Conservation (phyloP, 2,797 vertebrate species). For the Malacoctenus gilli region DNA sequence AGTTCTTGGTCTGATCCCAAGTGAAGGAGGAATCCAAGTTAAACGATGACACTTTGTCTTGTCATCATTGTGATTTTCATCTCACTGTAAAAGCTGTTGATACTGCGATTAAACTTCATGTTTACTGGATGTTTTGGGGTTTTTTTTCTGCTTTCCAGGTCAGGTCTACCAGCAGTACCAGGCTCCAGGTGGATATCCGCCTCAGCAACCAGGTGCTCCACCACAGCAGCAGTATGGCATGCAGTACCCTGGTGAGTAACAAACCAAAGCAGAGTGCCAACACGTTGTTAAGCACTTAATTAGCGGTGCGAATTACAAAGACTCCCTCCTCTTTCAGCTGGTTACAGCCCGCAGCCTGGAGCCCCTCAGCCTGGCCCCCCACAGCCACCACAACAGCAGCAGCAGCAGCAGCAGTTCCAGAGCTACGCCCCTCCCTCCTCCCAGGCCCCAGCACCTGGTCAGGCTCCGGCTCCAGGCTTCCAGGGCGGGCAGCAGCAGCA, state of each 20-base stretch:
- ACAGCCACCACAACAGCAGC: constrained; percentile 85
- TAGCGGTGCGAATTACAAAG: background rate
- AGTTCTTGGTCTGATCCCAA: no score
- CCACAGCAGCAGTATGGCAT: constrained; percentile 91
- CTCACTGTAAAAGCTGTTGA: no score
- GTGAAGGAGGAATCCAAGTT: no score
- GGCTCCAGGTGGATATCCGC: constrained; percentile 91
- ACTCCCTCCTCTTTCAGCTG: constrained; percentile 72
- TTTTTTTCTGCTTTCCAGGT: constrained; percentile 77
- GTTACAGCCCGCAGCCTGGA: constrained; percentile 88
- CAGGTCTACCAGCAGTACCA: constrained; percentile 97
- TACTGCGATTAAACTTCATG: no score
- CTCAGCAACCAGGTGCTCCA: constrained; percentile 86
- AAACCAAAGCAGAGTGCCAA: background rate
- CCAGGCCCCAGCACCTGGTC: constrained; percentile 84
- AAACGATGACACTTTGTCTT: no score
- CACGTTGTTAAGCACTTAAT: background rate
- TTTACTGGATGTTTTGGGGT: constrained; percentile 1
- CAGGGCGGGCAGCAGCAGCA: constrained; percentile 79
- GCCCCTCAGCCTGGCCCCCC: constrained; percentile 76
- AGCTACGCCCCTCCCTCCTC: constrained; percentile 89
- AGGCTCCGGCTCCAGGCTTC: constrained; percentile 73
- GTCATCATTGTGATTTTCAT: no score
- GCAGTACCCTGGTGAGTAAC: constrained; percentile 95
- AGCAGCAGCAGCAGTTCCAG: constrained; percentile 91